phyloP scores from a whole-genome alignment of 2,113 vertebrate species.

The Tursiops truncatus region DNA sequence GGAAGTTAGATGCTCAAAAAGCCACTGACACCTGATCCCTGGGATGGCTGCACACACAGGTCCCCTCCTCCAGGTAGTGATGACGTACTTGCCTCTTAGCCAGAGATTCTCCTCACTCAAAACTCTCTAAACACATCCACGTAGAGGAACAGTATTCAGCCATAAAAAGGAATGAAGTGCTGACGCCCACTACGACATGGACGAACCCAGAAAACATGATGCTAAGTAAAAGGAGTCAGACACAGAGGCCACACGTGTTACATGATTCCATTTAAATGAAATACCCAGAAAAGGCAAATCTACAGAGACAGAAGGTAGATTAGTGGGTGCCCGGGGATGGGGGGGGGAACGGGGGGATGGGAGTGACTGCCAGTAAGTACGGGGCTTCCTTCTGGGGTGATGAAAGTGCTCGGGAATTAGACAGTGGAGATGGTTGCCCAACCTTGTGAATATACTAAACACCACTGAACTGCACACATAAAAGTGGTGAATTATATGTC shows the following conservation, averaged over 20 bases:
- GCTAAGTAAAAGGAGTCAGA: background rate
- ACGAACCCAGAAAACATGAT: too few species aligned
- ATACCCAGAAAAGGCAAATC: background rate
- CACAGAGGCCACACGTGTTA: too few species aligned
- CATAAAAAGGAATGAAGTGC: background rate
- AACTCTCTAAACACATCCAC: background rate
- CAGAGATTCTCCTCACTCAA: background rate
- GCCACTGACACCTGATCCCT: rapidly evolving
- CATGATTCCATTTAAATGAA: rapidly evolving
- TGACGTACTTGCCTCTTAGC: rapidly evolving
- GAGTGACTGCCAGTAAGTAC: rapidly evolving
- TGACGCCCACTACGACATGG: rapidly evolving
- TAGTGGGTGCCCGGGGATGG: too few species aligned
- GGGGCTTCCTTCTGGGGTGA: background rate
- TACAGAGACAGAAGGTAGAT: background rate
- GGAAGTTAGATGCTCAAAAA: background rate
- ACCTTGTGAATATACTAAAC: background rate
- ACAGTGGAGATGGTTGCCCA: background rate
- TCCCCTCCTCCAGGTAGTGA: background rate
- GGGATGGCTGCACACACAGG: background rate
- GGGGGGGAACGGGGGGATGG: too few species aligned
- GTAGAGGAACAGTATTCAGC: background rate
- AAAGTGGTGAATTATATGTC: background rate
- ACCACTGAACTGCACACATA: background rate
- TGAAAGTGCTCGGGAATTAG: background rate